These are phyloP conservation scores for Meiosimyza platycephala DNA, from an alignment of 2,888 invertebrate genomes.

Conservation along the genomic window DNA sequence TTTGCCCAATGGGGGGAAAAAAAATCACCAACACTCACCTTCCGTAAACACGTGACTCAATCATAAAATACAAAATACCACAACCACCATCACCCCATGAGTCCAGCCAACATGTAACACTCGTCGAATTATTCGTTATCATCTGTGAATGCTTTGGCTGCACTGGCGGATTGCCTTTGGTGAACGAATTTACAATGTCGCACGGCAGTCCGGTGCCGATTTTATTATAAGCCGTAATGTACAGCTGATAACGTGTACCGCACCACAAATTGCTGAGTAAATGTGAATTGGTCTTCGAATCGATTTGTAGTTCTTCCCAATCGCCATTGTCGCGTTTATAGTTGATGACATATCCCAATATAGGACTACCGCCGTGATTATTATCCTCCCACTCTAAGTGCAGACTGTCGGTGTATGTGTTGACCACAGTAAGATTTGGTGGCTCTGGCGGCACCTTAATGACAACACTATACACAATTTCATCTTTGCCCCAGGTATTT, in stretches of 20 bases:
- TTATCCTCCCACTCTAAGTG: conserved; percentile 85
- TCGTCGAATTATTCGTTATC: conserved; percentile 86
- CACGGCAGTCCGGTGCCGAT: conserved; percentile 91
- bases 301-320: conserved; percentile 91
- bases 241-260: conserved; percentile 87
- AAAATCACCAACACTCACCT: conserved; percentile 45
- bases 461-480: conserved; percentile 78
- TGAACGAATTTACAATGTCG: conserved; percentile 86
- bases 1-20: too few relatives aligned
- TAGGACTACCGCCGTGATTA: conserved; percentile 84
- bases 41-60: conserved; percentile 78
- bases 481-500: conserved; percentile 85
- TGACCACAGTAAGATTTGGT: conserved; percentile 83
- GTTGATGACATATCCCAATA: conserved; percentile 87
- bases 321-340: conserved; percentile 91
- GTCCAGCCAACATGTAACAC: conserved; percentile 87
- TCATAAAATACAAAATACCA: conserved; percentile 85
- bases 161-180: conserved; percentile 83
- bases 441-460: conserved; percentile 88
- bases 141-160: conserved; percentile 84
- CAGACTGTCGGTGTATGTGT: conserved; percentile 84
- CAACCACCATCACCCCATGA: conserved; percentile 92
- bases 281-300: conserved; percentile 83
- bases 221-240: conserved; percentile 90
- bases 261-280: conserved; percentile 86